Evolutionary conservation across 2,797 vertebrate species (phyloP), one percentile per base, ranked within the genome.

Genomic region (Syngnathus acus): DNA sequence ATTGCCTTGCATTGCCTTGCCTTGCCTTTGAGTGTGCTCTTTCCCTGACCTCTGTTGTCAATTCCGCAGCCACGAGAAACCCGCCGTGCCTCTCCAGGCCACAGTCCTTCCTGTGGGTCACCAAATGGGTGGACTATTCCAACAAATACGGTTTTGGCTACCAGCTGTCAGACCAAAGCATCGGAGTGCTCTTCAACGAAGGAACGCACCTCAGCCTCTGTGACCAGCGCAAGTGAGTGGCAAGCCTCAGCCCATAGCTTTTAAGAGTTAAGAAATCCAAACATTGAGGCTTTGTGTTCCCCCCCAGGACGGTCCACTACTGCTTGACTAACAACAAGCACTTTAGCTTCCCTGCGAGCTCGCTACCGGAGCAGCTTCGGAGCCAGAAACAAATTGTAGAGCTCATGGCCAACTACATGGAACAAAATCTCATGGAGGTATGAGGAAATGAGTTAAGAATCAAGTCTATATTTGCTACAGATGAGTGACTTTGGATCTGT

Each of bases 101-200:
- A 0, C 94, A 95, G 78, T 93, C 94, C 63, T 95, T 98, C 71
- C 87, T 97, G 54, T 99, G 97, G 97, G 97, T 98, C 77, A 98
- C 95, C 69, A 99, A 99, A 84, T 99, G 97, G 97, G 95, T 99
- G 0, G 96, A 99, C 83, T 99, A 99, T 79, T 99, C 96, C 47
- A 99, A 99, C 89, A 99, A 99, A 84, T 99, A 97, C 0, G 97
- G 97, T 53, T 99, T 99, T 71, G 97, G 96, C 55, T 99, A 99
- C 82, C 95, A 99, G 79, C 94, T 99, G 48, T 99, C 96, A 26
- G 95, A 97, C 90, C 93, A 91, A 77, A 94, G 89, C 43, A 94
- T 99, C 0, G 95, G 95, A 0, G 95, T 99, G 64, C 94, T 99
- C 68, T 99, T 98, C 88, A 99, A 98, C 0, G 94, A 98, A 0